Conservation (phyloP, 2,797 vertebrate genomes). For the Pangasius krempfi region DNA sequence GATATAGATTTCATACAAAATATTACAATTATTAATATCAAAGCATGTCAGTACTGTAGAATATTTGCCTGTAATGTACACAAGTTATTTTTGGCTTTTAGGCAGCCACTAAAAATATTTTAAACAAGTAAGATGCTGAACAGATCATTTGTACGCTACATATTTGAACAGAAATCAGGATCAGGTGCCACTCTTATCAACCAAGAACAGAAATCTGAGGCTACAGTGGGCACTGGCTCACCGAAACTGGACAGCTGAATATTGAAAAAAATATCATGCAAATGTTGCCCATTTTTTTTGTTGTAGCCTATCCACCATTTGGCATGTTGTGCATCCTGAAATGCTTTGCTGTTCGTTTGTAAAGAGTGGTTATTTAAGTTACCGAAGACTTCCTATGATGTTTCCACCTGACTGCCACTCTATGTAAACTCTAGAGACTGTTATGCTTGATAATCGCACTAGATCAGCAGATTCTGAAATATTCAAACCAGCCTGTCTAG, state of each 20-base stretch:
- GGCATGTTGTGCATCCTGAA: not conserved
- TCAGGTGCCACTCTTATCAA: not conserved
- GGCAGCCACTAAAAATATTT: not conserved
- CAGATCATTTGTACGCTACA: not conserved
- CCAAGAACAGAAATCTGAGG: not conserved
- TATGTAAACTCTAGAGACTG: not conserved
- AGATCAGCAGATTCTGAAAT: not conserved
- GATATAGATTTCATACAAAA: not conserved
- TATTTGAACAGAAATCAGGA: not conserved
- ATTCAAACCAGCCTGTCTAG: not conserved
- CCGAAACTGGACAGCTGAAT: not conserved
- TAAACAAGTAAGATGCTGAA: conserved; percentile 1
- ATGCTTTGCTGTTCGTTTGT: not conserved
- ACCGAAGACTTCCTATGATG: not conserved
- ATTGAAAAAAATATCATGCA: not conserved
- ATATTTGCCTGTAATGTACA: not conserved
- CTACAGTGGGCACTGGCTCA: not conserved
- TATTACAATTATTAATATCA: not conserved
- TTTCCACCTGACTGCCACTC: not conserved
- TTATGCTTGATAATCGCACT: not conserved
- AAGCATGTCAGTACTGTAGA: not conserved
- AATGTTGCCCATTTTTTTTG: not conserved
- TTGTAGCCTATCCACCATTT: not conserved
- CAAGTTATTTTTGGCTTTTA: not conserved
- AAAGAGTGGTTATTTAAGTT: not conserved